Evolutionary conservation across 2,888 invertebrate genomes (phyloP).

Genomic region (Isotomurus palustris): DNA sequence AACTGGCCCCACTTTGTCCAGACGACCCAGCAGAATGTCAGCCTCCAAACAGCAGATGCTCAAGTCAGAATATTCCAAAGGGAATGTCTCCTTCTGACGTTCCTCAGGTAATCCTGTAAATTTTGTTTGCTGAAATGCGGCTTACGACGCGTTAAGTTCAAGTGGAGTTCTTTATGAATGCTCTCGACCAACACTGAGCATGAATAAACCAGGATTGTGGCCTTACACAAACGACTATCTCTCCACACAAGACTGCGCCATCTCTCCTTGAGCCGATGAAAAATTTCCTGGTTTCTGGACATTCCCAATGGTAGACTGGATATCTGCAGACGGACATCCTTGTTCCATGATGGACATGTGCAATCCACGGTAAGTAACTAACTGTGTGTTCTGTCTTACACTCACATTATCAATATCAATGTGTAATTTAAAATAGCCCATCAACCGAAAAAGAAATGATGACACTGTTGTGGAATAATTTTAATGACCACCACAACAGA

Average conservation of each 20-base stretch:
- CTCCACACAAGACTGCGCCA: conserved; percentile 93
- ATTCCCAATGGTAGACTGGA: conserved; percentile 82
- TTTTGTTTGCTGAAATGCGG: conserved; percentile 94
- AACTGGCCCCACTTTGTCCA: too few species aligned
- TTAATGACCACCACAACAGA: conserved; percentile 86
- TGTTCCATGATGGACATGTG: not conserved
- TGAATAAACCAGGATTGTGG: conserved; percentile 90
- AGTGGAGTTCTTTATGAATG: conserved; percentile 94
- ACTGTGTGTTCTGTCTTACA: not conserved
- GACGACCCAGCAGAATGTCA: too few species aligned
- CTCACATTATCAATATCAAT: not conserved
- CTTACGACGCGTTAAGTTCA: conserved; percentile 95
- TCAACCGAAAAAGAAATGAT: conserved; percentile 80
- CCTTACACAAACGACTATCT: conserved; percentile 95
- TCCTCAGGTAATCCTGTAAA: too few species aligned
- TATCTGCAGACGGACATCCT: not conserved
- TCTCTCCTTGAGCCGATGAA: conserved; percentile 87
- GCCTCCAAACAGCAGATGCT: too few species aligned
- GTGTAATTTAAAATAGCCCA: conserved; percentile 70
- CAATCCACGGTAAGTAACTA: not conserved
- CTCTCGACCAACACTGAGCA: conserved; percentile 91
- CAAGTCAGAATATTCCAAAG: too few species aligned
- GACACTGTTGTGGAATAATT: conserved; percentile 57
- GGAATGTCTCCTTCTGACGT: too few species aligned
- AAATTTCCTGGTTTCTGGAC: conserved; percentile 77